Evolutionary conservation across 1,140 invertebrate genomes (phyloP).

Genomic region (Dendrolimus punctatus): DNA sequence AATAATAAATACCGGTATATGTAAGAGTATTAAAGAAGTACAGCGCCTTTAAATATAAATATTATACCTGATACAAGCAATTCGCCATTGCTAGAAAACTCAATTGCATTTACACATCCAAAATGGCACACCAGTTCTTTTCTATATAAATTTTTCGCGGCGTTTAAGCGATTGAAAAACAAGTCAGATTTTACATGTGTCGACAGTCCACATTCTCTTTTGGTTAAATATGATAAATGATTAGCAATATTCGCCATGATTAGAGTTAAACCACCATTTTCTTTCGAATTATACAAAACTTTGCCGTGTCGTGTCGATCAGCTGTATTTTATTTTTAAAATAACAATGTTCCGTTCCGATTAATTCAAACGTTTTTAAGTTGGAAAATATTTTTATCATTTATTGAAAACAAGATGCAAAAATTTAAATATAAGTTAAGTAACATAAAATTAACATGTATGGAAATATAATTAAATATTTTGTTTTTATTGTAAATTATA

Average conservation of each 20-base stretch:
- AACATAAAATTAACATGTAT: too few relatives aligned
- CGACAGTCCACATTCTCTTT: constrained; percentile 51
- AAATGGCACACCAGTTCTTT: constrained; percentile 92
- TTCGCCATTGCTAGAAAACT: constrained; percentile 92
- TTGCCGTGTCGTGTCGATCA: constrained; percentile 40
- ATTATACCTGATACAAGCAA: constrained; percentile 88
- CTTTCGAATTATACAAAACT: constrained; percentile 37
- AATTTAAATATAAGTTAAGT: too few relatives aligned
- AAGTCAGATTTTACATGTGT: constrained; percentile 62
- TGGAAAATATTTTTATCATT: too few relatives aligned
- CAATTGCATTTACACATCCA: constrained; percentile 97
- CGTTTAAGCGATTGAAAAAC: constrained; percentile 75
- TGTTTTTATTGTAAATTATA: too few relatives aligned
- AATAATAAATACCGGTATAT: not conserved
- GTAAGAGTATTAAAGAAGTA: not conserved
- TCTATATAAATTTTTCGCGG: constrained; percentile 83
- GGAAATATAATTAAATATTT: too few relatives aligned
- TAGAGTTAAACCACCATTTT: constrained; percentile 55
- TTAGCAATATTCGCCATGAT: constrained; percentile 62
- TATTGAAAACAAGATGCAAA: too few relatives aligned
- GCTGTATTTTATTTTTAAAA: constrained; percentile 65
- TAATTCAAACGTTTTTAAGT: not conserved
- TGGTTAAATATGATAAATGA: constrained; percentile 50
- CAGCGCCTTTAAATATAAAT: constrained; percentile 4
- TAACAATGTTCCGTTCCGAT: constrained; percentile 36